Conservation (phyloP, 2,888 invertebrate genomes). For the Parnassius glacialis region DNA sequence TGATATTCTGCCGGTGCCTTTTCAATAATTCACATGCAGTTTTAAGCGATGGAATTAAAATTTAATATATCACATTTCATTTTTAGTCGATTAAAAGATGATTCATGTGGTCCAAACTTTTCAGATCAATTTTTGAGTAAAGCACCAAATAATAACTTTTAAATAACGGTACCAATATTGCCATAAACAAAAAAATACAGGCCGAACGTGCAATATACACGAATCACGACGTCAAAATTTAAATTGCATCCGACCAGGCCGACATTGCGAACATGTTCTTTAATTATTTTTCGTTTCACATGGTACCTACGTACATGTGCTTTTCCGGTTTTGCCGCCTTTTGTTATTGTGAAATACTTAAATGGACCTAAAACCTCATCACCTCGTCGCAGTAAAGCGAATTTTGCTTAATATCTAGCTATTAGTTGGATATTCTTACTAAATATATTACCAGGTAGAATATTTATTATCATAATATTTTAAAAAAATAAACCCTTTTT, state of each 20-base stretch:
- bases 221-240: neutral
- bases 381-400: neutral
- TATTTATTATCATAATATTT: too few relatives aligned
- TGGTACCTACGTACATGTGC: too few relatives aligned
- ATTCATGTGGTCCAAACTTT: neutral
- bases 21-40: too few relatives aligned
- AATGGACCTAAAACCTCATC: neutral
- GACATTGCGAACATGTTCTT: neutral
- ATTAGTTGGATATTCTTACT: too few relatives aligned
- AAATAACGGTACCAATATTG: neutral
- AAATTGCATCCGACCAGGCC: neutral
- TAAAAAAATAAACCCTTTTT: too few relatives aligned
- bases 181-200: neutral
- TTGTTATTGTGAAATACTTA: neutral
- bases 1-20: too few relatives aligned
- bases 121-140: neutral
- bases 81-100: too few relatives aligned
- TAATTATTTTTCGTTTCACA: neutral
- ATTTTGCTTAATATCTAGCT: too few relatives aligned
- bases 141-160: neutral
- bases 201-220: neutral
- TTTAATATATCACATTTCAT: too few relatives aligned
- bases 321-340: constrained; percentile 3
- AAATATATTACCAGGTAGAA: too few relatives aligned
- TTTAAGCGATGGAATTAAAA: too few relatives aligned